Conservation (phyloP, 1,140 invertebrate genomes). For the Proctacanthus coquilletti region DNA sequence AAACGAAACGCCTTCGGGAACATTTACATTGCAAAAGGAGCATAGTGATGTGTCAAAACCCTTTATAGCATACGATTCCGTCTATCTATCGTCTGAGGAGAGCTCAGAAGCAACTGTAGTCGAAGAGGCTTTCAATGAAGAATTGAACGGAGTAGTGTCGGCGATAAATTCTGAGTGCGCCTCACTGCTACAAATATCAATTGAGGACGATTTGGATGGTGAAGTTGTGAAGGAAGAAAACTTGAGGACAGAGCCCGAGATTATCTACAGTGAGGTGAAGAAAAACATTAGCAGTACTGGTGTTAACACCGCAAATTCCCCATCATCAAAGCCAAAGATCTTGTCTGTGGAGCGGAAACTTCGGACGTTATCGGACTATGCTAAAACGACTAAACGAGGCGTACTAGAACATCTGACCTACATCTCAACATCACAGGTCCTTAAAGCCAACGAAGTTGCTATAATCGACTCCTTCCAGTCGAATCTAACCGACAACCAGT, state of each 20-base stretch:
- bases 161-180: slow-evolving; percentile 3
- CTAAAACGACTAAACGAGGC: slow-evolving; percentile 3
- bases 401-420: slow-evolving; percentile 6
- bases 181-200: slow-evolving; percentile 21
- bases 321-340: slow-evolving; percentile 14
- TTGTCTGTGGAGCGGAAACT: too few relatives aligned
- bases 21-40: too few relatives aligned
- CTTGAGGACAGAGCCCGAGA: not conserved
- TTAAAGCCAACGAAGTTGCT: not conserved
- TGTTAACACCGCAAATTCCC: not conserved
- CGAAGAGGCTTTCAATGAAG: slow-evolving; percentile 16
- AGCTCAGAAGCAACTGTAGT: slow-evolving; percentile 25
- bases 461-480: not conserved
- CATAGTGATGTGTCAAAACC: too few relatives aligned
- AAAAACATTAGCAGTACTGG: too few relatives aligned
- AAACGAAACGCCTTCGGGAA: too few relatives aligned
- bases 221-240: not conserved
- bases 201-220: slow-evolving; percentile 11
- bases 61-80: slow-evolving; percentile 28
- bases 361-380: slow-evolving; percentile 5
- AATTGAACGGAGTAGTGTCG: slow-evolving; percentile 11
- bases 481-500: slow-evolving; percentile 41
- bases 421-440: not conserved
- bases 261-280: too few relatives aligned
- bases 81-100: slow-evolving; percentile 27